These are phyloP conservation scores for Mamestra brassicae DNA, from an alignment of 2,888 invertebrate species.

Conservation along the genomic window DNA sequence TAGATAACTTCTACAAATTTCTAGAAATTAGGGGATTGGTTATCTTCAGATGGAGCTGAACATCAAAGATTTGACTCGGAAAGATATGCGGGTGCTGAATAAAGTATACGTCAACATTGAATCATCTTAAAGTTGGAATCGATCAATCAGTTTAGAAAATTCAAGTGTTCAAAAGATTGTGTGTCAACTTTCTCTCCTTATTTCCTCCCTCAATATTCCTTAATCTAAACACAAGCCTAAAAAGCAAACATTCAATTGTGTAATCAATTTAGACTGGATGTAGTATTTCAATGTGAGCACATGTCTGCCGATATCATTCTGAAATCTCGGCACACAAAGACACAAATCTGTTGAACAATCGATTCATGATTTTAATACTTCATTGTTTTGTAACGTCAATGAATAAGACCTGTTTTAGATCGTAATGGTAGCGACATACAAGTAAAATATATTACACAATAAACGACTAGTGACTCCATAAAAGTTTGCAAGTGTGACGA, in stretches of 20 bases:
- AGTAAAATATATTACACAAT: conserved; percentile 63
- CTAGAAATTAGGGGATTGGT: too few relatives aligned
- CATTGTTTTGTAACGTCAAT: conserved; percentile 58
- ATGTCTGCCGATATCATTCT: conserved; percentile 29
- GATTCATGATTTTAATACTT: conserved; percentile 49
- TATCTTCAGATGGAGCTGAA: too few relatives aligned
- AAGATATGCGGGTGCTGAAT: neutral
- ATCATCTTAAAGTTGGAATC: neutral
- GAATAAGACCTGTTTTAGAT: conserved; percentile 58
- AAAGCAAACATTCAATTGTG: neutral
- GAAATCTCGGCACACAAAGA: conserved; percentile 33
- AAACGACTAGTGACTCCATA: conserved; percentile 64
- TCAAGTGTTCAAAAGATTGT: neutral
- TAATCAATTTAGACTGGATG: neutral
- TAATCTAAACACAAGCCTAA: neutral
- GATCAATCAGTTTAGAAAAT: neutral
- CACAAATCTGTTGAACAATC: conserved; percentile 39
- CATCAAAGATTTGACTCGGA: neutral
- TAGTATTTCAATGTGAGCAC: conserved; percentile 4
- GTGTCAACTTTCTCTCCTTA: neutral
- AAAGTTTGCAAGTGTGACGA: conserved; percentile 71
- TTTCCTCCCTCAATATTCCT: neutral
- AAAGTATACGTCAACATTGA: neutral
- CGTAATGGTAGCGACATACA: conserved; percentile 59
- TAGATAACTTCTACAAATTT: neutral